Conservation (phyloP, 1,140 invertebrate species). For the Microvelia longipes region DNA sequence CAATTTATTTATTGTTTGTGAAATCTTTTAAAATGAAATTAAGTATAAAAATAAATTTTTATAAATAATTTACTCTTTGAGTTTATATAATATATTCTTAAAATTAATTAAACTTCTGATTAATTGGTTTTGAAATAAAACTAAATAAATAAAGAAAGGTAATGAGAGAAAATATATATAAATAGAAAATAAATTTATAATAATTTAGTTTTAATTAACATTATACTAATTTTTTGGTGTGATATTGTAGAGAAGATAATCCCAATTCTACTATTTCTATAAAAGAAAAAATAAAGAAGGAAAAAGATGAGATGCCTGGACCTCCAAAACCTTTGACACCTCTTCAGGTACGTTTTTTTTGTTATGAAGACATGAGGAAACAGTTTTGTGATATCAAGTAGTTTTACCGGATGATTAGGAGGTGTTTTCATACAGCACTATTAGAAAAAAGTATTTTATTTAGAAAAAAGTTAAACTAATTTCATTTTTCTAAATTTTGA, state of each 20-base stretch:
- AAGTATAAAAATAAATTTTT: too few relatives aligned
- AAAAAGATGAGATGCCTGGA: constrained; percentile 1
- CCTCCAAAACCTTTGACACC: constrained; percentile 10
- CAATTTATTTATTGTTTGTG: too few relatives aligned
- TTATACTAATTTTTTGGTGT: background rate
- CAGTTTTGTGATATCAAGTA: background rate
- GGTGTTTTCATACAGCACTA: background rate
- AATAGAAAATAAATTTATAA: background rate
- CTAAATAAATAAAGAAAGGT: background rate
- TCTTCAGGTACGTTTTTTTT: constrained; percentile 6
- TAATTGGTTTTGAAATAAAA: background rate
- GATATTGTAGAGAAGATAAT: constrained; percentile 13
- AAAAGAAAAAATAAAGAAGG: constrained; percentile 4
- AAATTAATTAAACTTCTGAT: background rate
- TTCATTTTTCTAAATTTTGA: too few relatives aligned
- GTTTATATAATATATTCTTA: background rate
- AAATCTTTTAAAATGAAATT: too few relatives aligned
- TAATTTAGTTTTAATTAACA: background rate
- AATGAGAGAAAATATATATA: background rate
- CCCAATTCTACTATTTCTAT: constrained; percentile 11
- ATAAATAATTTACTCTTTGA: background rate
- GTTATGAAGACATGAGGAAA: background rate
- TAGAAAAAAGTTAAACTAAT: too few relatives aligned
- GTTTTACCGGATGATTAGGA: background rate
- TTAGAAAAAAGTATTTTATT: background rate